Base-by-base conservation (phyloP, 2,113 vertebrate genomes). In the Notarius lentiginosus region DNA sequence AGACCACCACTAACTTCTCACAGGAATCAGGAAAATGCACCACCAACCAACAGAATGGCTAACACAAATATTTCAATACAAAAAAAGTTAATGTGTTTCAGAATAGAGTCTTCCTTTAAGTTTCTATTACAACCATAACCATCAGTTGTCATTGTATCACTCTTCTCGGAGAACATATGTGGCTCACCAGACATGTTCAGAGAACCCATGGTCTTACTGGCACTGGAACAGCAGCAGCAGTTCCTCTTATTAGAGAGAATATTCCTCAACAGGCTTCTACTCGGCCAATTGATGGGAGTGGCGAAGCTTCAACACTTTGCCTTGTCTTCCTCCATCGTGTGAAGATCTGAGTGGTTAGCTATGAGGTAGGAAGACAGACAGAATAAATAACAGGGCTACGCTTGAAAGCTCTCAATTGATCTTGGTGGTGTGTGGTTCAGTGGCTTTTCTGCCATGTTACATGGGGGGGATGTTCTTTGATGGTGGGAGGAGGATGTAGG, bases 331-430 rank as follows among this genome's bases (percentile, higher is more conserved):
- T 87, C 85, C 77, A 80, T 65, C 80, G 85, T 86, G 83, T 82
- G 85, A 90, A 89, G 90, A 88, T 90, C 88, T 88, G 86, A 89
- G 85, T 76, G 87, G 60, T 89, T 84, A 87, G 88, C 86, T 82
- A 84, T 79, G 76, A 87, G 83, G 79, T 70, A 87, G 85, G 83
- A 88, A 89, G 87, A 91, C 87, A 91, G 89, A 90, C 88, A 84
- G 89, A 90, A 91, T 91, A 91, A 91, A 88, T 91, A 91, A 91
- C 34, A 83, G 85, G 83, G 61, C 79, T 86, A 83, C 87, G 87
- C 89, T 91, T 89, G 90, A 91, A 91, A 87, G 88, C 86, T 88
- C 76, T 66, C 87, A 90, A 85, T 91, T 91, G 89, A 91, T 91
- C 86, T 91, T 83, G 79, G 81, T 61, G 76, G 88, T 89, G 84